Percentiles rank a stretch among this genome's conserved stretches.
Conservation (phyloP, 2,888 invertebrate genomes). For the Sepiola atlantica region DNA sequence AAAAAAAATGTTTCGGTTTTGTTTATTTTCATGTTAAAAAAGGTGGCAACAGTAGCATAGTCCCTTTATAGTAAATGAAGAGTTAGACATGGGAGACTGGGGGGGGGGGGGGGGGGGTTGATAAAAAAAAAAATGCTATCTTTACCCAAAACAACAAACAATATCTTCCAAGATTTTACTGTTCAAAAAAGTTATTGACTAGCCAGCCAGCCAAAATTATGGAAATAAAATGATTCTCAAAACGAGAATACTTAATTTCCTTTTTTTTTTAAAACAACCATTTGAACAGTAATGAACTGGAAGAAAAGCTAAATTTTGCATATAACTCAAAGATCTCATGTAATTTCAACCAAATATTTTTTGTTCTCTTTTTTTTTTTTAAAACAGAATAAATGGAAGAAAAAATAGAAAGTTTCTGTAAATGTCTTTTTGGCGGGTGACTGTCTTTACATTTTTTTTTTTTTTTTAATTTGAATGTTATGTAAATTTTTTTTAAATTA, state of each 20-base stretch:
- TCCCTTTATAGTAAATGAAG: background rate
- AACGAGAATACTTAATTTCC: background rate
- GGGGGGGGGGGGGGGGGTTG: background rate
- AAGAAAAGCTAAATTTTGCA: background rate
- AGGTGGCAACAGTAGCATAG: background rate
- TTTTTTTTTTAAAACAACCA: background rate
- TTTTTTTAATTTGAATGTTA: conserved; percentile 16
- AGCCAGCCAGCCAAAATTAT: background rate
- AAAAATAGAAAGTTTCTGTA: conserved; percentile 41
- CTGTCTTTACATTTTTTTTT: conserved; percentile 34
- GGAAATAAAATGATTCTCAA: background rate
- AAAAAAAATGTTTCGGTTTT: background rate
- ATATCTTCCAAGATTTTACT: background rate
- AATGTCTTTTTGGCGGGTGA: conserved; percentile 34
- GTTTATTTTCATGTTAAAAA: background rate
- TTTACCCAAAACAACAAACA: background rate
- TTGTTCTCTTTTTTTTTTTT: conserved; percentile 36
- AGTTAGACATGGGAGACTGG: background rate
- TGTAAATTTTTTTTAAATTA: background rate
- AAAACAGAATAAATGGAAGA: conserved; percentile 42
- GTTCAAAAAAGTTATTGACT: background rate
- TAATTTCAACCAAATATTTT: conserved; percentile 34
- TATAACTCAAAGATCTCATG: conserved; percentile 21
- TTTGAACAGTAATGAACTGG: background rate
- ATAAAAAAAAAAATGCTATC: background rate